These are phyloP conservation scores for Eupelmus urozonus DNA, from an alignment of 2,888 invertebrate species.

Conservation along the genomic window DNA sequence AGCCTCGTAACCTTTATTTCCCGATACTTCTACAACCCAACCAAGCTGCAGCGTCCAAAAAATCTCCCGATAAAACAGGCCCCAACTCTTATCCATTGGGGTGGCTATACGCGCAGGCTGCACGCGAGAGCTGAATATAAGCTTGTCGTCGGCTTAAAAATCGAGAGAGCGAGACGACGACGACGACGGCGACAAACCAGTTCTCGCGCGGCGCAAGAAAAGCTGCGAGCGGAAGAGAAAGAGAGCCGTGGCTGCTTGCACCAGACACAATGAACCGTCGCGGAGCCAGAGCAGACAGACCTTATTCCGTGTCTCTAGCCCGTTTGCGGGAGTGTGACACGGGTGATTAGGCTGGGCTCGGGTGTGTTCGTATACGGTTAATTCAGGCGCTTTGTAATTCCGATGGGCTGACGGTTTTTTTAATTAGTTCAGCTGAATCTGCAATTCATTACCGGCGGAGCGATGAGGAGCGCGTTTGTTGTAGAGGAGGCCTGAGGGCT, in stretches of 20 bases:
- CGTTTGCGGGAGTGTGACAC: too few relatives aligned
- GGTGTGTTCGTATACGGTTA: too few relatives aligned
- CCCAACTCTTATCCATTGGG: slow-evolving; percentile 20
- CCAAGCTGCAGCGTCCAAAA: not conserved
- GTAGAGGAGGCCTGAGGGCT: too few relatives aligned
- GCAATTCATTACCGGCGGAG: too few relatives aligned
- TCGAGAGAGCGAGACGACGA: slow-evolving; percentile 10
- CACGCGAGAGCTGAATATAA: not conserved
- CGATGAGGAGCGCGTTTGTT: too few relatives aligned
- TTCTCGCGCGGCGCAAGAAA: slow-evolving; percentile 27
- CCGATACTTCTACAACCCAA: not conserved
- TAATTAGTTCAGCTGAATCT: too few relatives aligned
- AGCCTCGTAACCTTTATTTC: slow-evolving; percentile 38
- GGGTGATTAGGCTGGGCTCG: too few relatives aligned
- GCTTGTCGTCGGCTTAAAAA: slow-evolving; percentile 45
- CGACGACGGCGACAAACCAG: slow-evolving; percentile 36
- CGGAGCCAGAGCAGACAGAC: too few relatives aligned
- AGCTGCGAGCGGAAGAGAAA: slow-evolving; percentile 23
- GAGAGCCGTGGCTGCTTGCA: too few relatives aligned
- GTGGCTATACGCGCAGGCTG: not conserved
- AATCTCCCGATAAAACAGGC: slow-evolving; percentile 25
- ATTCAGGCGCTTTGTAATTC: too few relatives aligned
- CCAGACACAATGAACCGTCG: slow-evolving; percentile 29
- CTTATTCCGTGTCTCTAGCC: too few relatives aligned
- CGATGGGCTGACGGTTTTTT: too few relatives aligned